phyloP scores from a whole-genome alignment of 2,888 invertebrate species.

The Hirtodrosophila duncani region DNA sequence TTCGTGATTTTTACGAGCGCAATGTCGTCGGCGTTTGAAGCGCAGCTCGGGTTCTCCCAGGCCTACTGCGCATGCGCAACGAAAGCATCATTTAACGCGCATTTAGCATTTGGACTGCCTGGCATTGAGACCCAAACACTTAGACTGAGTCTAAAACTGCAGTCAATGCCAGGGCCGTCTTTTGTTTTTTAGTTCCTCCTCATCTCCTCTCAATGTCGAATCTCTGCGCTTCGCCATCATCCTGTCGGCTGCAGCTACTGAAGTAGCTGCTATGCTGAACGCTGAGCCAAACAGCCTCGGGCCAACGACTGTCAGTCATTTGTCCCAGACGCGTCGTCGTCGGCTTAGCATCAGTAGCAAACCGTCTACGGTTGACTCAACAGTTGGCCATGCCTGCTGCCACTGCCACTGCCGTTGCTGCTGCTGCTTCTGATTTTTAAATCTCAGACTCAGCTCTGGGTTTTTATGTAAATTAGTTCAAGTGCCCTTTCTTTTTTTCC shows the following conservation, averaged over 20 bases:
- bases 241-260: constrained; percentile 74
- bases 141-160: neutral
- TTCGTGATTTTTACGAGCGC: constrained; percentile 77
- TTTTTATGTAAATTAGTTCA: constrained; percentile 72
- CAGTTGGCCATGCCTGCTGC: too few species aligned
- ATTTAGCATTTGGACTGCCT: constrained; percentile 65
- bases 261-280: constrained; percentile 69
- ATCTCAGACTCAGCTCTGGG: too few species aligned
- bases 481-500: constrained; percentile 14
- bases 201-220: neutral
- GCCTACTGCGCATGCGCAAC: constrained; percentile 59
- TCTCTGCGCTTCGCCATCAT: constrained; percentile 46
- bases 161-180: constrained; percentile 40
- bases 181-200: constrained; percentile 34
- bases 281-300: constrained; percentile 47
- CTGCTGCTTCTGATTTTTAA: too few species aligned
- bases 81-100: constrained; percentile 74
- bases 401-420: too few species aligned
- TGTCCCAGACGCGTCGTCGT: constrained; percentile 56
- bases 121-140: too few species aligned
- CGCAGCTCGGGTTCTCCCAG: constrained; percentile 1
- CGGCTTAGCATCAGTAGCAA: neutral
- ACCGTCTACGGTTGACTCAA: neutral
- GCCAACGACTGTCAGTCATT: constrained; percentile 59
- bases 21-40: constrained; percentile 57